Base-by-base conservation (phyloP, 1,140 invertebrate genomes). In the Odontomachus brunneus region DNA sequence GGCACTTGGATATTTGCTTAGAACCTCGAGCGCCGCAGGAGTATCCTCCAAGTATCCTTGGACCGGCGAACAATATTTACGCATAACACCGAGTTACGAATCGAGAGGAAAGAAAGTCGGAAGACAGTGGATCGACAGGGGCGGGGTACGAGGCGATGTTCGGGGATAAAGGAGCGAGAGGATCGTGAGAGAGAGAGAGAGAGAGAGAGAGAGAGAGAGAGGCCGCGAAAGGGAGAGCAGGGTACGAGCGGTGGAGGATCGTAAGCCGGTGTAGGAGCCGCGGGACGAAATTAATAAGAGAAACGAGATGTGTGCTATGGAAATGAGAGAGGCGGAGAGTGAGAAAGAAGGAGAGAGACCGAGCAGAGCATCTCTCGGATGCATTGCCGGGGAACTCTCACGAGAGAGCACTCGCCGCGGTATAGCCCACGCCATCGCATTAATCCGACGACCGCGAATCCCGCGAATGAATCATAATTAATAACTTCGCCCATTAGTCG, bases 381-480 rank as follows among this genome's bases (percentile, higher is more conserved):
- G 85, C 81, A 87, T n/a, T n/a, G 74, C 71, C 44, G 83, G 62
- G 66, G 82, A 67, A 82, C 67, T 63, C 24, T 80, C n/a, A n/a
- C n/a, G 74, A 59, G 74, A 59, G 72, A 82, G 62, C 74, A 51
- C 55, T 53, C 60, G 51, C 57, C 12, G 55, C 67, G 26, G 76
- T 87, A 11, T 44, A 89, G 89, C 83, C 83, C 74, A 75, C 84
- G 88, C 71, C 81, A 63, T 66, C 60, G 71, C 87, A 90, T 90
- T 89, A 90, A 90, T 90, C 85, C 80, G 87, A 90, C 89, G 87
- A 89, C 85, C 85, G 87, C 57, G 75, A 69, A 80, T 90, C 83
- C 78, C 38, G 38, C 38, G 75, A 88, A 90, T 89, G 88, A 89
- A 90, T 89, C 87, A 90, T 89, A 89, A 90, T 90, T 90, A 90